Evolutionary conservation across 1,140 invertebrate species (phyloP).

Genomic region (Brachionus angularis): DNA sequence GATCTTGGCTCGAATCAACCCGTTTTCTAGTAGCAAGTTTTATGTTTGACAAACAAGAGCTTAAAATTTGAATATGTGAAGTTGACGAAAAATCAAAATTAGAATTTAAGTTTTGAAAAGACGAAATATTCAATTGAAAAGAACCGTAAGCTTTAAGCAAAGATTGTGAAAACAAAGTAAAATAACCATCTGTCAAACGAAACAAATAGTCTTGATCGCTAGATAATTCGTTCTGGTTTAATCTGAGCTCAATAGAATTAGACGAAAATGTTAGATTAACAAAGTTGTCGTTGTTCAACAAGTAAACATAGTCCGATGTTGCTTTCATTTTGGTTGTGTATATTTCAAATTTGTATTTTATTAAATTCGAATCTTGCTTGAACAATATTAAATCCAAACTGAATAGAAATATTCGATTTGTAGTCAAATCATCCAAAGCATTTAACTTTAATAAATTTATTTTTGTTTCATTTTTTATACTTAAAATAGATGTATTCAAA

Average conservation of each 20-base stretch:
- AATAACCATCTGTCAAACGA: constrained; percentile 18
- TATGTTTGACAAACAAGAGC: constrained; percentile 19
- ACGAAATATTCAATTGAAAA: not conserved
- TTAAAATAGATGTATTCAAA: not conserved
- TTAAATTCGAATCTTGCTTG: not conserved
- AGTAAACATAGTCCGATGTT: no score
- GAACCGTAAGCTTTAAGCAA: constrained; percentile 20
- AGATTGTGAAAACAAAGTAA: not conserved
- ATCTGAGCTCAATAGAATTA: constrained; percentile 12
- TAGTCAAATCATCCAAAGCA: constrained; percentile 22
- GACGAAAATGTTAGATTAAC: constrained; percentile 25
- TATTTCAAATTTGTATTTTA: constrained; percentile 14
- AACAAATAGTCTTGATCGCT: not conserved
- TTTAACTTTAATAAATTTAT: constrained; percentile 14
- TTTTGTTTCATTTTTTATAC: no score
- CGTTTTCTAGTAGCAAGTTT: not conserved
- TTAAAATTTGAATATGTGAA: no score
- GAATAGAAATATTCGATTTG: constrained; percentile 17
- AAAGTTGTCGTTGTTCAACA: no score
- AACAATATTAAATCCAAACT: not conserved
- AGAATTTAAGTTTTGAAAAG: not conserved
- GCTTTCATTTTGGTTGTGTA: not conserved
- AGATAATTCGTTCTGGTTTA: no score
- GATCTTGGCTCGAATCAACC: not conserved
- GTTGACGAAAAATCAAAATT: no score